Conservation (phyloP, 2,888 invertebrate species). For the Agonopterix arenella region DNA sequence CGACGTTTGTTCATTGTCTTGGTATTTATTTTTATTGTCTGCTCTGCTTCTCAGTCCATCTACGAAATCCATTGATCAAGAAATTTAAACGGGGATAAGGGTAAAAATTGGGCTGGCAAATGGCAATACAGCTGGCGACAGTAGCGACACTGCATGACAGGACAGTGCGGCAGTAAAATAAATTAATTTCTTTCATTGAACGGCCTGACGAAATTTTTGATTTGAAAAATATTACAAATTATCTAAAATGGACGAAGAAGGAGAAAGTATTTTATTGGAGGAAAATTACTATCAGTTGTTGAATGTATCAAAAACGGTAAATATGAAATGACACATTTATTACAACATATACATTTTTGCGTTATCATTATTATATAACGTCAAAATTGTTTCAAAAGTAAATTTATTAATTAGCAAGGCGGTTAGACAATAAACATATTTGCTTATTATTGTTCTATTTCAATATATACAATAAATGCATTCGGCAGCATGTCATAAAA, state of each 20-base stretch:
- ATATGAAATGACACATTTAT: constrained; percentile 30
- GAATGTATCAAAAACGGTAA: constrained; percentile 90
- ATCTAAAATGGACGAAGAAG: constrained; percentile 80
- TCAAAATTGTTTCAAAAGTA: constrained; percentile 14
- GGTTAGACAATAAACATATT: too few relatives aligned
- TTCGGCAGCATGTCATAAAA: constrained; percentile 2
- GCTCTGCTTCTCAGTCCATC: too few relatives aligned
- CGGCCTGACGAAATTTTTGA: constrained; percentile 11
- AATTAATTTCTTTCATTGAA: constrained; percentile 7
- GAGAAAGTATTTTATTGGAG: constrained; percentile 81
- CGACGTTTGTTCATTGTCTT: too few relatives aligned
- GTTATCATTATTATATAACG: constrained; percentile 38
- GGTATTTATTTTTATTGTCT: too few relatives aligned
- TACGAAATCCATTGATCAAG: too few relatives aligned
- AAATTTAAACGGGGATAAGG: too few relatives aligned
- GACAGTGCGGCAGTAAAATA: neutral
- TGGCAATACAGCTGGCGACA: too few relatives aligned
- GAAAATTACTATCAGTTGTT: constrained; percentile 94
- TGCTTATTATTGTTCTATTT: too few relatives aligned
- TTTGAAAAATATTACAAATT: constrained; percentile 23
- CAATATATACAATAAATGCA: neutral
- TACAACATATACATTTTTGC: constrained; percentile 14
- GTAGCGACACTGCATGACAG: too few relatives aligned
- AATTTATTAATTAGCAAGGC: constrained; percentile 29
- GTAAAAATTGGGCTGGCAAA: too few relatives aligned